Conservation (phyloP, 2,888 invertebrate genomes). For the Carabus problematicus region DNA sequence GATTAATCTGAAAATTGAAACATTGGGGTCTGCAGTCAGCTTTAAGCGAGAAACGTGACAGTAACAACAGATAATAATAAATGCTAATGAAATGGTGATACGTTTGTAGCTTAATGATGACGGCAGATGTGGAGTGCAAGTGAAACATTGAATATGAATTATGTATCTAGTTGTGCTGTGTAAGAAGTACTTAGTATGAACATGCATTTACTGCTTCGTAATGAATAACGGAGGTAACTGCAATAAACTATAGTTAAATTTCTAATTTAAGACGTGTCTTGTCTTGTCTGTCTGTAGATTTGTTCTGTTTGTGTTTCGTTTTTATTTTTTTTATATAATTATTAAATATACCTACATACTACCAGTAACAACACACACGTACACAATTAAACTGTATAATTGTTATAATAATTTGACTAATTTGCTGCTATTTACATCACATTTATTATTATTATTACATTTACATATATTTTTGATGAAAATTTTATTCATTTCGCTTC, state of each 20-base stretch:
- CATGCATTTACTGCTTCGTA: slow-evolving; percentile 38
- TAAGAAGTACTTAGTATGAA: slow-evolving; percentile 31
- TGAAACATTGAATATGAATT: slow-evolving; percentile 13
- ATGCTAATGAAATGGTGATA: slow-evolving; percentile 10
- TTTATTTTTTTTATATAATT: slow-evolving; percentile 27
- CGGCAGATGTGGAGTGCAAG: slow-evolving; percentile 11
- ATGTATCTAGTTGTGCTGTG: slow-evolving; percentile 9
- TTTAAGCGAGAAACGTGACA: neutral
- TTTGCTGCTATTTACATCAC: slow-evolving; percentile 41
- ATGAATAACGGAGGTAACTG: slow-evolving; percentile 27
- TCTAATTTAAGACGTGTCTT: neutral
- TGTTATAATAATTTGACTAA: slow-evolving; percentile 26
- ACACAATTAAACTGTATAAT: slow-evolving; percentile 19
- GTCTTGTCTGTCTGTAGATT: neutral
- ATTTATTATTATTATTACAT: slow-evolving; percentile 3
- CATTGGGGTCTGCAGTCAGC: no score
- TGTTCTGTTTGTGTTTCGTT: neutral
- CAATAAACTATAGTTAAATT: slow-evolving; percentile 29
- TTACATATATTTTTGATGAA: slow-evolving; percentile 22
- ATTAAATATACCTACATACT: slow-evolving; percentile 15
- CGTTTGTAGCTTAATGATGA: slow-evolving; percentile 12
- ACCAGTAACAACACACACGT: slow-evolving; percentile 20
- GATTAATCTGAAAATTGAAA: slow-evolving; percentile 10
- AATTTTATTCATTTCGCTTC: slow-evolving; percentile 12
- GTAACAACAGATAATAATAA: slow-evolving; percentile 16